Percentiles rank a stretch among this genome's conserved stretches.
Conservation (phyloP, 2,888 invertebrate species). For the Acronicta leporina region DNA sequence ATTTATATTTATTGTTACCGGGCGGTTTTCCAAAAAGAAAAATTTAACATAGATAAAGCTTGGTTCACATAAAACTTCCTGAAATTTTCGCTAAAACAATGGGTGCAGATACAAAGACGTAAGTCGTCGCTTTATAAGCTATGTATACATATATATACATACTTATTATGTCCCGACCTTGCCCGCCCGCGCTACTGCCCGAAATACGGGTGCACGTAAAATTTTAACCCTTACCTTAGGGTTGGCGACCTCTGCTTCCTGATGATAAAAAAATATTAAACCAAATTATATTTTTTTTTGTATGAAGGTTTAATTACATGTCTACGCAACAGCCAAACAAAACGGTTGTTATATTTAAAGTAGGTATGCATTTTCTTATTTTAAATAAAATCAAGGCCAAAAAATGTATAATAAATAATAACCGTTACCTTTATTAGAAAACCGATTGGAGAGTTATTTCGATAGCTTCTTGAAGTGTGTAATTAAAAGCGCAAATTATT, state of each 20-base stretch:
- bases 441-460: too few species aligned
- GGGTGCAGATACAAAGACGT: conserved; percentile 29
- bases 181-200: conserved; percentile 78
- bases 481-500: too few species aligned
- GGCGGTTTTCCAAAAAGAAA: too few species aligned
- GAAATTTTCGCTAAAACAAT: conserved; percentile 26
- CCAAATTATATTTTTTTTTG: background rate
- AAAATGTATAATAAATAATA: too few species aligned
- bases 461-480: too few species aligned
- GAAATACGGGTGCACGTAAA: conserved; percentile 75
- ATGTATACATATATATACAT: conserved; percentile 8
- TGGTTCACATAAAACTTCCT: background rate
- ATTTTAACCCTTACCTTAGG: conserved; percentile 72
- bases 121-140: conserved; percentile 20
- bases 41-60: background rate
- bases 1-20: too few species aligned
- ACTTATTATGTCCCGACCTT: conserved; percentile 68
- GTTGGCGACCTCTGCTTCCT: conserved; percentile 61
- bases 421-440: too few species aligned
- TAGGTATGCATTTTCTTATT: too few species aligned
- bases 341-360: background rate
- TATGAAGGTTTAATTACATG: background rate
- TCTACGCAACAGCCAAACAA: background rate
- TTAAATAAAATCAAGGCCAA: too few species aligned
- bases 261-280: background rate